Base-by-base conservation (phyloP, 2,797 vertebrate genomes). In the Pteronotus mesoamericanus region DNA sequence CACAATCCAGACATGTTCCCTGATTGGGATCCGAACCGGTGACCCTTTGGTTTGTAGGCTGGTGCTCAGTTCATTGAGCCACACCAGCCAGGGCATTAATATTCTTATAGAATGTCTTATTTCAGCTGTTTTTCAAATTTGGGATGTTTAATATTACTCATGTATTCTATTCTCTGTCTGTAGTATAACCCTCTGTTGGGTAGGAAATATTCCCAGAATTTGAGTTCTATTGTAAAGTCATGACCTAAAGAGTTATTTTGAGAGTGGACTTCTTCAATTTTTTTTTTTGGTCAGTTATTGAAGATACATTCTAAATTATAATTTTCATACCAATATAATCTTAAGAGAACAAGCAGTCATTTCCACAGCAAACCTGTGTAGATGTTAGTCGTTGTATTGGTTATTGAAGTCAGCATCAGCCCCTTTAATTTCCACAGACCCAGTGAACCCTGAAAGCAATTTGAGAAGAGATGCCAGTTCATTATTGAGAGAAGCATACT, bases 401-500 rank as follows among this genome's bases (percentile, higher is more conserved):
- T 24, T 91, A 80, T 79, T 72, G 72, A 87, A 87, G 26, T 80
- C 55, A 61, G 51, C 44, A 44, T n/a, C 44, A n/a, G 6, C 72
- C 44, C 88, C 29, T 78, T 93, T 85, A 91, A 93, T 89, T 69
- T 89, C 51, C 75, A 61, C 15, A 82, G 66, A 77, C n/a, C 7
- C 61, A 82, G 74, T 86, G 74, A 89, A 88, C 57, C 72, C 46
- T 94, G 74, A 92, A 91, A 82, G 42, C 53, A 95, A 55, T 87
- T 91, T 85, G 64, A 84, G 42, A 88, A 91, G 42, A 90, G 48
- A 79, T 91, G 21, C 10, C n/a, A 55, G 37, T 77, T 93, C 78
- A 80, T 89, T 95, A 93, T 57, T 89, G 84, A 77, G 57, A 89
- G 66, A 93, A 51, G 72, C 46, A 42, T 80, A 42, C 89, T 80